phyloP scores from a whole-genome alignment of 2,888 invertebrate species.

The Pemphredon lugubris region DNA sequence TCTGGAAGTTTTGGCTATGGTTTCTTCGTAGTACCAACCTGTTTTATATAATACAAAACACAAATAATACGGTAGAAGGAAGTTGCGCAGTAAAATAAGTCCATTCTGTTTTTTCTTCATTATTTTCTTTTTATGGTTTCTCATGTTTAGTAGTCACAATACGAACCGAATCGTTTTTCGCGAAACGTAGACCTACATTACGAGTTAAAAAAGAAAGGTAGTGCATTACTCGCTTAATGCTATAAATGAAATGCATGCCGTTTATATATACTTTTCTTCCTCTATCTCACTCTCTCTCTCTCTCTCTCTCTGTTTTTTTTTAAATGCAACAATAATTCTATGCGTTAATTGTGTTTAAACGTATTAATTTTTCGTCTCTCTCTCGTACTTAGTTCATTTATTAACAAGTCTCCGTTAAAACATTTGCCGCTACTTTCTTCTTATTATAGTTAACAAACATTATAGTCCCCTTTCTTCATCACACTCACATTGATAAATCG shows the following conservation, averaged over 20 bases:
- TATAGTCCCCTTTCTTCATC: conserved; percentile 23
- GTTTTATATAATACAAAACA: conserved; percentile 36
- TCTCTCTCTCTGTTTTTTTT: neutral
- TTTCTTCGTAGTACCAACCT: conserved; percentile 20
- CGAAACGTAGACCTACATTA: conserved; percentile 16
- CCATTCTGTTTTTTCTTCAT: conserved; percentile 18
- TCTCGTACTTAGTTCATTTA: conserved; percentile 27
- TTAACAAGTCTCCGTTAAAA: conserved; percentile 50
- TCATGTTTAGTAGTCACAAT: conserved; percentile 32
- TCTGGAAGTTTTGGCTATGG: neutral
- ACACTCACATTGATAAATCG: conserved; percentile 19
- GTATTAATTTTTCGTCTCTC: conserved; percentile 31
- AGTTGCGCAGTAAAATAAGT: conserved; percentile 41
- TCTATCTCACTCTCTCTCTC: conserved; percentile 4
- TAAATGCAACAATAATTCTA: conserved; percentile 47
- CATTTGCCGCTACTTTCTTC: conserved; percentile 41
- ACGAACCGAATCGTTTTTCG: conserved; percentile 42
- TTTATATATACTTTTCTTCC: conserved; percentile 13
- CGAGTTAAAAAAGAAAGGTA: conserved; percentile 13
- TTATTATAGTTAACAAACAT: conserved; percentile 53
- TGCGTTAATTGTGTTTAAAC: conserved; percentile 29
- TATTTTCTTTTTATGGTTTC: conserved; percentile 22
- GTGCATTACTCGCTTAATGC: conserved; percentile 10
- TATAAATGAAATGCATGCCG: conserved; percentile 19
- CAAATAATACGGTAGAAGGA: conserved; percentile 44